phyloP scores from a whole-genome alignment of 2,888 invertebrate species.

The Apeira syringaria region DNA sequence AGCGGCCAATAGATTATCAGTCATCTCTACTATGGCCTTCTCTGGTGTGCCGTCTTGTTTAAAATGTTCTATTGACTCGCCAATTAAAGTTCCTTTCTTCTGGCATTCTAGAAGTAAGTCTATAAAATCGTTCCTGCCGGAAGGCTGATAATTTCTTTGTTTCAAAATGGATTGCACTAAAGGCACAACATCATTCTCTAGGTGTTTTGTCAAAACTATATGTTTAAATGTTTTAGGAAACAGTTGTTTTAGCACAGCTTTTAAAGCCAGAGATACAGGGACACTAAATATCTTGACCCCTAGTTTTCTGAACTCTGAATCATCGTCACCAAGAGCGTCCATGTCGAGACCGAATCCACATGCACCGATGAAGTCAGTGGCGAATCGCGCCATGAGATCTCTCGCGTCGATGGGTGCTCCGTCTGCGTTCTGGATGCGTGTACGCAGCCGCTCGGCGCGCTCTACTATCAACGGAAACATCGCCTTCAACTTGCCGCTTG shows the following conservation, averaged over 20 bases:
- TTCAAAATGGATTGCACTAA: constrained; percentile 36
- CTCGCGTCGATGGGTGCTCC: constrained; percentile 43
- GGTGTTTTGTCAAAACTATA: constrained; percentile 6
- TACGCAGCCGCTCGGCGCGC: constrained; percentile 41
- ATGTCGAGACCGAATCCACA: constrained; percentile 50
- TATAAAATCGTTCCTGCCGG: background rate
- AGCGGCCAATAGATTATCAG: background rate
- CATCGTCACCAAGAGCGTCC: constrained; percentile 28
- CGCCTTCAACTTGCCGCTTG: constrained; percentile 53
- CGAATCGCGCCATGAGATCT: constrained; percentile 52
- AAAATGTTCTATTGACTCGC: background rate
- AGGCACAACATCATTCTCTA: background rate
- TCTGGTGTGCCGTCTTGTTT: background rate
- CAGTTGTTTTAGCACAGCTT: constrained; percentile 6
- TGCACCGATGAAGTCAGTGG: constrained; percentile 53
- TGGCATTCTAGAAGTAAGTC: background rate
- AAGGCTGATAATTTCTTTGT: constrained; percentile 45
- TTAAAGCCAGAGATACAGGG: background rate
- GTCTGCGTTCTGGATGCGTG: constrained; percentile 29
- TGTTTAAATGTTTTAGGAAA: constrained; percentile 24
- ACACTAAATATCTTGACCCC: constrained; percentile 29
- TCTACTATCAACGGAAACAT: constrained; percentile 61
- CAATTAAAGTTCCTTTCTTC: background rate
- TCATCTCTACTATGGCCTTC: background rate
- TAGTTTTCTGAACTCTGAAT: constrained; percentile 44